Conservation (phyloP, 2,797 vertebrate species). For the Enteromius argenteus region DNA sequence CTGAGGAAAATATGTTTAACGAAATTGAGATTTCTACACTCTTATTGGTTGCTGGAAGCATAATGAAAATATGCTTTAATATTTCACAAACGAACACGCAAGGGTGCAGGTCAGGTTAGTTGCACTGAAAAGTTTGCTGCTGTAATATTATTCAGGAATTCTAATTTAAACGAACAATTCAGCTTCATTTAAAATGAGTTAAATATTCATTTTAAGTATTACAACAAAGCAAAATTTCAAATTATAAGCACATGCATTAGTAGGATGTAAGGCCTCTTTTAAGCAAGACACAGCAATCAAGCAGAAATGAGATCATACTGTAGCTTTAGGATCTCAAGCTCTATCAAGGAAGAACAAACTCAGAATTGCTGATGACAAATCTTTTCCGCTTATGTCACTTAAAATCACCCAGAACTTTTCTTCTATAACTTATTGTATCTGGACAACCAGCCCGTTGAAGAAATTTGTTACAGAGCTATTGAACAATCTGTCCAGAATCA, state of each 20-base stretch:
- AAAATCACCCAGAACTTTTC: conserved; percentile 56
- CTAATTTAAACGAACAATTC: background rate
- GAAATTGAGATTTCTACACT: background rate
- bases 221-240: background rate
- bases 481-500: conserved; percentile 25
- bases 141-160: background rate
- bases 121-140: background rate
- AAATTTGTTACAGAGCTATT: conserved; percentile 53
- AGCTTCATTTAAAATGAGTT: background rate
- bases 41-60: background rate
- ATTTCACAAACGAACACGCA: conserved; percentile 1
- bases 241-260: conserved; percentile 3
- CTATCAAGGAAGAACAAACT: conserved; percentile 51
- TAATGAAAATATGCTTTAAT: background rate
- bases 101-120: background rate
- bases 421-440: conserved; percentile 30
- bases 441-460: conserved; percentile 44
- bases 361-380: conserved; percentile 64
- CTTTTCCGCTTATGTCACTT: conserved; percentile 63
- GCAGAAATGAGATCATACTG: conserved; percentile 53
- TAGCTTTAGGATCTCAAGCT: conserved; percentile 42
- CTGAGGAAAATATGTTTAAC: background rate
- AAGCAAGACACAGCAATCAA: conserved; percentile 56
- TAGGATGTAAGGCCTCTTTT: conserved; percentile 4
- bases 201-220: background rate